Evolutionary conservation across 2,797 vertebrate species (phyloP).

Genomic region (Meda fulgida): DNA sequence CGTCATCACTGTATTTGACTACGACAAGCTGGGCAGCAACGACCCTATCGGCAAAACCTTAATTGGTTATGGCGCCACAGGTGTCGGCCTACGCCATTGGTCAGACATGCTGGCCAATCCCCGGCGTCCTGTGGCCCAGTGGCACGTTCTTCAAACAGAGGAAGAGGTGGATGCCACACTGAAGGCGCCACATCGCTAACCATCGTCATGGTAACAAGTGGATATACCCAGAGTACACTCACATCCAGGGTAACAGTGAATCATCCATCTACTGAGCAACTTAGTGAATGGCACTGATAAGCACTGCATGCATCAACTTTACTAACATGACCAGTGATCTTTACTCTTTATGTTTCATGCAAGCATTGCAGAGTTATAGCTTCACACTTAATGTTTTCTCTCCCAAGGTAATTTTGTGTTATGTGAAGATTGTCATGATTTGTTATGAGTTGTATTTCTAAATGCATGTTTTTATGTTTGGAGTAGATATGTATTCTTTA

Average conservation of each 20-base stretch:
- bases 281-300: constrained; percentile 21
- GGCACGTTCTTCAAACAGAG: constrained; percentile 88
- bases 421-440: constrained; percentile 7
- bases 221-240: neutral
- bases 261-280: constrained; percentile 22
- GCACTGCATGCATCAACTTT: constrained; percentile 33
- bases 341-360: constrained; percentile 21
- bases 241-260: constrained; percentile 29
- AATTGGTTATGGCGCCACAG: constrained; percentile 85
- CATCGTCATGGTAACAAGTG: constrained; percentile 25
- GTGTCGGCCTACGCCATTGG: constrained; percentile 89
- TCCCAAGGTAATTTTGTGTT: constrained; percentile 20
- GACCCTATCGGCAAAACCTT: constrained; percentile 90
- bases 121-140: constrained; percentile 88
- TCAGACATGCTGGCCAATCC: constrained; percentile 92
- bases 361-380: constrained; percentile 4
- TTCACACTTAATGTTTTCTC: constrained; percentile 15
- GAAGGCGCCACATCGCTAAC: constrained; percentile 80
- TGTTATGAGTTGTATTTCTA: constrained; percentile 19
- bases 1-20: constrained; percentile 90
- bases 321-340: constrained; percentile 9
- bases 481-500: constrained; percentile 20
- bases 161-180: constrained; percentile 83
- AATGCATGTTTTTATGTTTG: constrained; percentile 24
- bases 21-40: constrained; percentile 92